Evolutionary conservation across 1,140 invertebrate genomes (phyloP).

Genomic region (Drosophila persimilis): DNA sequence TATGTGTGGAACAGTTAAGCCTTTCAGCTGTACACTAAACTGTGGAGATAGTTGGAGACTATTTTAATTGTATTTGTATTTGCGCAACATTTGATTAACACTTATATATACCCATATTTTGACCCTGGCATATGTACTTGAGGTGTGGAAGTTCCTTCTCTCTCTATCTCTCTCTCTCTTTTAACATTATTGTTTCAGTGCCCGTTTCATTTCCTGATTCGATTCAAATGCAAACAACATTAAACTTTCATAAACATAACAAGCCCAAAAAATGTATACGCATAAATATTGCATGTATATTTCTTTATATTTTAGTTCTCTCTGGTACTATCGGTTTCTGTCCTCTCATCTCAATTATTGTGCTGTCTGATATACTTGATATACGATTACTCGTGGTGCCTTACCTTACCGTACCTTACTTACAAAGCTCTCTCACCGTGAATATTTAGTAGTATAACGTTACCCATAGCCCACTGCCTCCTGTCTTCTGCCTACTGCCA

Average conservation of each 20-base stretch:
- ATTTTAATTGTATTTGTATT: constrained; percentile 12
- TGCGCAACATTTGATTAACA: constrained; percentile 59
- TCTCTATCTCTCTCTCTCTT: constrained; percentile 17
- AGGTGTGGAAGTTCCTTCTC: background rate
- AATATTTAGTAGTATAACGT: constrained; percentile 31
- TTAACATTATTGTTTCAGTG: constrained; percentile 64
- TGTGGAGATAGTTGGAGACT: constrained; percentile 13
- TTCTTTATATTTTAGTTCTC: constrained; percentile 15
- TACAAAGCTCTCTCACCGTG: constrained; percentile 68
- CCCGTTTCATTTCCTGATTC: constrained; percentile 15
- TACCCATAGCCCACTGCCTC: constrained; percentile 12
- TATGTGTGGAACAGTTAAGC: constrained; percentile 54
- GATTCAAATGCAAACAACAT: constrained; percentile 42
- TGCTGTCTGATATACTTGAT: constrained; percentile 49
- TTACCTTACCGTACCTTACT: constrained; percentile 43
- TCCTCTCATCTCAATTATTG: constrained; percentile 49
- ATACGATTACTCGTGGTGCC: constrained; percentile 18
- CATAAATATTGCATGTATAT: constrained; percentile 15
- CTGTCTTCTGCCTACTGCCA: constrained; percentile 8
- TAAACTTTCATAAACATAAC: constrained; percentile 74
- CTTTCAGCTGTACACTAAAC: constrained; percentile 38
- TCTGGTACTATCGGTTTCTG: constrained; percentile 58
- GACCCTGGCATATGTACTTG: background rate
- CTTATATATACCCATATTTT: constrained; percentile 36
- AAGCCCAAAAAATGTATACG: constrained; percentile 58